Percentiles rank a stretch among this genome's conserved stretches.
Evolutionary conservation across 2,888 invertebrate species (phyloP).

Genomic region (Athripsodes cinereus): DNA sequence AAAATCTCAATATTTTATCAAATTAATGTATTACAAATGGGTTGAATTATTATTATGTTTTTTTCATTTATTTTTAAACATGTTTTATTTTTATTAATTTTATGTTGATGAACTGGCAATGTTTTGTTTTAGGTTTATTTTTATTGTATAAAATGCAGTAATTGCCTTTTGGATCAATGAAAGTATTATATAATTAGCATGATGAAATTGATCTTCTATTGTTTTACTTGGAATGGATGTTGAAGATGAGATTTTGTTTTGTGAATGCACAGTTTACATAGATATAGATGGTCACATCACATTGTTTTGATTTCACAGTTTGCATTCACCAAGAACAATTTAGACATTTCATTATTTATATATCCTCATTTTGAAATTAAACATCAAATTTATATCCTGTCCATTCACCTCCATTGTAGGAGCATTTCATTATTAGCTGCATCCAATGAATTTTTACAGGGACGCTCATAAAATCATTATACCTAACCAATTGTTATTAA

Average conservation of each 20-base stretch:
- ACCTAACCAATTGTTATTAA: too few relatives aligned
- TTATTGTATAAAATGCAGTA: background rate
- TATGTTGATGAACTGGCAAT: slow-evolving; percentile 11
- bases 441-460: too few relatives aligned
- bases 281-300: background rate
- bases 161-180: too few relatives aligned
- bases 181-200: too few relatives aligned
- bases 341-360: too few relatives aligned
- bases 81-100: background rate
- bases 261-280: background rate
- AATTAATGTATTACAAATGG: too few relatives aligned
- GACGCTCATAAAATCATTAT: too few relatives aligned
- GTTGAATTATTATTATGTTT: background rate
- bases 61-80: background rate
- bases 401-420: too few relatives aligned
- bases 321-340: background rate
- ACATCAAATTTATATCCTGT: too few relatives aligned
- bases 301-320: background rate
- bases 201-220: background rate
- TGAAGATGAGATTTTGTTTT: background rate
- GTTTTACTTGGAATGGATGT: background rate
- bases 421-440: too few relatives aligned
- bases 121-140: slow-evolving; percentile 1
- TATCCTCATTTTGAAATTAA: too few relatives aligned
- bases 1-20: too few relatives aligned